These are phyloP conservation scores for Aplochiton taeniatus DNA, from an alignment of 2,797 vertebrate genomes.

Conservation along the genomic window DNA sequence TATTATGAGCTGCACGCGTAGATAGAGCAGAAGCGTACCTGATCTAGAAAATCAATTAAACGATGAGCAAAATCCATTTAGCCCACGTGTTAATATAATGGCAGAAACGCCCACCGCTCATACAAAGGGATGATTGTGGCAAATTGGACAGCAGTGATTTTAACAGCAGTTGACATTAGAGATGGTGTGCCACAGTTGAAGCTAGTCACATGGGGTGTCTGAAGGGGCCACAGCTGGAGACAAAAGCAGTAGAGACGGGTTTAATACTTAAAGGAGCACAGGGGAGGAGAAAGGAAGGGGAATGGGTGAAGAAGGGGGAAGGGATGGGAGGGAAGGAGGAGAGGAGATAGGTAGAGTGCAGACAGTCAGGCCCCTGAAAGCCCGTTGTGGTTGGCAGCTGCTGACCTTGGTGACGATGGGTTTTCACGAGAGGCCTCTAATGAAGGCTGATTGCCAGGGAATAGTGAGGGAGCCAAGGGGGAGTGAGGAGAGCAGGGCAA, in stretches of 20 bases:
- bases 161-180: conserved; percentile 61
- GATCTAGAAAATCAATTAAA: conserved; percentile 74
- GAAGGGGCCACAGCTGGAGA: conserved; percentile 67
- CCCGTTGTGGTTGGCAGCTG: conserved; percentile 69
- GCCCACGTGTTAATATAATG: conserved; percentile 67
- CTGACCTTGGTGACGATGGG: conserved; percentile 80
- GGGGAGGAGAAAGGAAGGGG: conserved; percentile 28
- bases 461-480: conserved; percentile 67
- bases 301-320: background rate
- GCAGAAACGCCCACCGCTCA: conserved; percentile 39
- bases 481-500: conserved; percentile 26
- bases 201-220: conserved; percentile 57
- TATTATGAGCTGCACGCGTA: conserved; percentile 44
- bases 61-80: conserved; percentile 51
- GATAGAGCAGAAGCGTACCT: conserved; percentile 59
- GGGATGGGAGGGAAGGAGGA: conserved; percentile 37
- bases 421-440: conserved; percentile 80
- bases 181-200: conserved; percentile 63
- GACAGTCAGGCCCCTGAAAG: conserved; percentile 68
- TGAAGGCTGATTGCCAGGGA: conserved; percentile 82
- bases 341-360: conserved; percentile 60
- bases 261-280: conserved; percentile 45
- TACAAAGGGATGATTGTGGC: conserved; percentile 55
- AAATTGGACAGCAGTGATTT: conserved; percentile 63
- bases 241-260: conserved; percentile 61